These are phyloP conservation scores for Aporophyla nigra DNA, from an alignment of 2,888 invertebrate genomes.

Conservation along the genomic window DNA sequence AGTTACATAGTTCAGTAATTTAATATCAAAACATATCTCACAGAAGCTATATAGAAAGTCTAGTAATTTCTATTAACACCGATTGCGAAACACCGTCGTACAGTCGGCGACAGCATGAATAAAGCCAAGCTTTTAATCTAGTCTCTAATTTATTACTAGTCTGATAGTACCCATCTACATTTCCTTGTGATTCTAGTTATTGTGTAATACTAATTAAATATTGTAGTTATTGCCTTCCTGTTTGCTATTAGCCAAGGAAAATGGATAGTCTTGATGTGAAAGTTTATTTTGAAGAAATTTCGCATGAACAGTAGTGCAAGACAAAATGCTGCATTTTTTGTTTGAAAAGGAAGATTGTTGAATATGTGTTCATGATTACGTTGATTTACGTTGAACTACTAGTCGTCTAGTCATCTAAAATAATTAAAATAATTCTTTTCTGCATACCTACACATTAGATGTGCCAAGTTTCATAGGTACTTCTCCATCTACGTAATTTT, in stretches of 20 bases:
- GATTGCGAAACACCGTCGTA: constrained; percentile 33
- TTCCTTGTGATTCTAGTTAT: constrained; percentile 63
- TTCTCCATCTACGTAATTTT: no score
- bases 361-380: neutral
- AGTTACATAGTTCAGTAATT: neutral
- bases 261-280: neutral
- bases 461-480: no score
- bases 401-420: no score
- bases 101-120: constrained; percentile 34
- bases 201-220: constrained; percentile 66
- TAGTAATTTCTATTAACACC: constrained; percentile 36
- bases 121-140: constrained; percentile 44
- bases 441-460: no score
- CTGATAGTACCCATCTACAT: constrained; percentile 62
- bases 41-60: constrained; percentile 15
- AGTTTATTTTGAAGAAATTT: constrained; percentile 1
- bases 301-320: neutral
- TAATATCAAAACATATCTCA: neutral
- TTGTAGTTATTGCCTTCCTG: constrained; percentile 57
- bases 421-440: no score
- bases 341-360: neutral
- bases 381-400: no score
- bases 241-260: neutral
- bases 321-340: neutral
- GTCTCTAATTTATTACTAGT: constrained; percentile 55